Conservation (phyloP, 2,113 vertebrate genomes). For the Dicrurus megarhynchus region DNA sequence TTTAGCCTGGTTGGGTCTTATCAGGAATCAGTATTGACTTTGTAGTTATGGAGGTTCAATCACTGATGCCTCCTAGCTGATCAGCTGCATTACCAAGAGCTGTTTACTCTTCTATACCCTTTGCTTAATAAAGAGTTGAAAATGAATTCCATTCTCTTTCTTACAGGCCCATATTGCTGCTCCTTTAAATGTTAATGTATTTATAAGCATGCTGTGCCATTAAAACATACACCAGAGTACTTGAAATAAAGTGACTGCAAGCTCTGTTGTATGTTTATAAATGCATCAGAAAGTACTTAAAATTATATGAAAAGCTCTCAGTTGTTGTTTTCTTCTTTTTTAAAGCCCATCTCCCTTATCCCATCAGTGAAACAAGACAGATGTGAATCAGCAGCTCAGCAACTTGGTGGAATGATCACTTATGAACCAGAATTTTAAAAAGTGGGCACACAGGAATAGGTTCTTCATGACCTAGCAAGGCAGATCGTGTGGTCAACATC, state of each 20-base stretch:
- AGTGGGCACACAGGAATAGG: slow-evolving; percentile 25
- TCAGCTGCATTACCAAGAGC: background rate
- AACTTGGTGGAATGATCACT: background rate
- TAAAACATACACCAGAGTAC: background rate
- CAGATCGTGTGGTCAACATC: slow-evolving; percentile 70
- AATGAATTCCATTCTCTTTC: background rate
- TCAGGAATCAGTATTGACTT: background rate
- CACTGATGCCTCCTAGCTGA: background rate
- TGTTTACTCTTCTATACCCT: background rate
- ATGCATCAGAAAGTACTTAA: slow-evolving; percentile 33
- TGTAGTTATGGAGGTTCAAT: background rate
- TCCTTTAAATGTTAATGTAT: background rate
- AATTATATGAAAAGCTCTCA: slow-evolving; percentile 31
- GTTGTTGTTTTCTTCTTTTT: background rate
- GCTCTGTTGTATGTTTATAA: slow-evolving; percentile 10
- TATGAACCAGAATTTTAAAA: slow-evolving; percentile 15
- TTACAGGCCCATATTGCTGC: background rate
- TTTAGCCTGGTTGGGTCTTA: background rate
- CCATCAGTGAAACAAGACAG: slow-evolving; percentile 4
- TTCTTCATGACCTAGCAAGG: slow-evolving; percentile 42
- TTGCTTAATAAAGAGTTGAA: background rate
- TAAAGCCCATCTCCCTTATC: background rate
- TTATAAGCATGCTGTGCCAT: background rate
- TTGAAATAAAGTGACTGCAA: slow-evolving; percentile 12
- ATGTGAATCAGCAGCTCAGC: slow-evolving; percentile 48